phyloP scores from a whole-genome alignment of 64 coral and sea anemone species.

The Orbicella faveolata region DNA sequence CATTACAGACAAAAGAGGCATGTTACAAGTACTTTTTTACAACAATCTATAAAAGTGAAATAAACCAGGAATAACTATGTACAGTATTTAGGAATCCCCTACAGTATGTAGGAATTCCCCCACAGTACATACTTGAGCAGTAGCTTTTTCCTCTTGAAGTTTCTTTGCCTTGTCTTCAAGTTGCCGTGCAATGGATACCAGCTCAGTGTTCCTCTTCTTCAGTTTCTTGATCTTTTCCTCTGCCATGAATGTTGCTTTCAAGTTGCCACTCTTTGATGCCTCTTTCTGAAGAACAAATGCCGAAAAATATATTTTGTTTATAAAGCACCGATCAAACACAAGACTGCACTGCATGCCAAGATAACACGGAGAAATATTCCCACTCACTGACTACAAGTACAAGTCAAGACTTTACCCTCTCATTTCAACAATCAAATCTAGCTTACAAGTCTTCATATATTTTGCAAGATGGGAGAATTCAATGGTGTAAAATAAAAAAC shows the following conservation, averaged over 20 bases:
- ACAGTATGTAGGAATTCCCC: background rate
- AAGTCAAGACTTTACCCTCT: no score
- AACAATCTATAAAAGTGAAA: no score
- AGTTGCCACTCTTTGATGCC: constrained; percentile 46
- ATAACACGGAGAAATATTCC: no score
- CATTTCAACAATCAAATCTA: no score
- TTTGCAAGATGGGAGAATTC: no score
- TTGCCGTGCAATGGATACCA: constrained; percentile 93
- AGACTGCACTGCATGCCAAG: background rate
- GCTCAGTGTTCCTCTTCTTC: constrained; percentile 94
- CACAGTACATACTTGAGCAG: constrained; percentile 39
- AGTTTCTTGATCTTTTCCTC: constrained; percentile 97
- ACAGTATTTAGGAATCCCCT: background rate
- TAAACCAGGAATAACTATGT: no score
- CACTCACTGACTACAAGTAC: no score
- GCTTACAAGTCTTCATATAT: no score
- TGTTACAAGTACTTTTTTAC: no score
- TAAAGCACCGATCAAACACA: background rate
- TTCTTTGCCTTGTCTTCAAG: constrained; percentile 98
- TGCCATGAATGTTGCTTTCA: constrained; percentile 54
- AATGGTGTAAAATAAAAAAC: no score
- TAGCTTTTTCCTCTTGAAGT: constrained; percentile 89
- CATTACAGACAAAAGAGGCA: no score
- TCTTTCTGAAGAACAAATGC: constrained; percentile 55
- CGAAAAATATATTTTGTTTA: background rate